Evolutionary conservation across 2,888 invertebrate species (phyloP), one percentile per base, ranked within the genome.

Genomic region (Hyalella azteca): DNA sequence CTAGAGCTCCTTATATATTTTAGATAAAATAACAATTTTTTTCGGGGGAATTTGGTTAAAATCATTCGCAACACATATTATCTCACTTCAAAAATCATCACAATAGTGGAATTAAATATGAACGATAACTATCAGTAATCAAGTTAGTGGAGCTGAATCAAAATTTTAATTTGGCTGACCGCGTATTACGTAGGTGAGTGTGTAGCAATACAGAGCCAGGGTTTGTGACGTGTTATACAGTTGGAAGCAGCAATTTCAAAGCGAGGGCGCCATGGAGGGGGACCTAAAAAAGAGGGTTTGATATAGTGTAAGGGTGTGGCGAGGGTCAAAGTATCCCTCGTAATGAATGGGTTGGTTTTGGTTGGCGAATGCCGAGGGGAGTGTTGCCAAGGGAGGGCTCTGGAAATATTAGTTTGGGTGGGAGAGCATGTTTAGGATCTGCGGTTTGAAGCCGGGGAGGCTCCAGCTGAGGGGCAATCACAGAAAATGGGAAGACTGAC

Each of bases 401-500:
- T 26, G 49, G 49, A 45, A 45, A 76, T 48, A 45, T 32, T 48
- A 45, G 41, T 45, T 48, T 32, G 29, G 48, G 36, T 29, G 49
- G 50, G 66, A 66, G 36, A 36, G 66, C n/a, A 66, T 66, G 66
- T 36, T 66, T 54, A 54, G 66, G 66, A 66, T 29, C 39, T 36
- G 66, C 36, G 66, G 66, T 66, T 66, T 36, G 32, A 66, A 36
- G 66, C 13, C 22, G 66, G 66, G 66, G 75, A 75, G 75, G 75
- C 9, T 45, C 9, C 5, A 22, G 26, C n/a, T 13, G n/a, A 13
- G 75, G 41, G 26, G 45, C 75, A 75, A 41, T 45, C 75, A 75
- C 26, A 75, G 75, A 75, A 75, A 75, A 75, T 75, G 75, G 66
- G 66, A 66, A 66, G 66, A 36, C 66, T 66, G 66, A 19, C 54